These are phyloP conservation scores for Drosophila anomelani DNA, from an alignment of 2,888 invertebrate species.

Conservation along the genomic window DNA sequence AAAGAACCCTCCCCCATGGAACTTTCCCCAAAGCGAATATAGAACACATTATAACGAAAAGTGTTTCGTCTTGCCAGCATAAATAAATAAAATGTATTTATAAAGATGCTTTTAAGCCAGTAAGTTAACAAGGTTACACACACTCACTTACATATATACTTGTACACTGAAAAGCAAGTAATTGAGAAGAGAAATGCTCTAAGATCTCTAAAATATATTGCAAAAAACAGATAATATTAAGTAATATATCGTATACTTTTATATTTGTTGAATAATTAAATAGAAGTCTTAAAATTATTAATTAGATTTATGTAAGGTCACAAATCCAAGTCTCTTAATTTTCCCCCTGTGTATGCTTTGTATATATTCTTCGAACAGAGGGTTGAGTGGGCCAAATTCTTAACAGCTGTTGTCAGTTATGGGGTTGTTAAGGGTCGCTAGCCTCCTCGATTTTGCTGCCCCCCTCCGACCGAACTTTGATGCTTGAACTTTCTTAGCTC, in stretches of 20 bases:
- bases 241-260: not conserved
- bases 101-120: slow-evolving; percentile 81
- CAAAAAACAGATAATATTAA: not conserved
- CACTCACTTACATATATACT: slow-evolving; percentile 1
- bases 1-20: slow-evolving; percentile 27
- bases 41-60: slow-evolving; percentile 71
- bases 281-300: not conserved
- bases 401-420: slow-evolving; percentile 79
- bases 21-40: slow-evolving; percentile 36
- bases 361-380: slow-evolving; percentile 14
- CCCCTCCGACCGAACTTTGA: slow-evolving; percentile 27
- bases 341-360: not conserved
- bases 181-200: not conserved
- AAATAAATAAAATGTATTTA: slow-evolving; percentile 81
- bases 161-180: not conserved
- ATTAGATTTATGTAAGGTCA: not conserved
- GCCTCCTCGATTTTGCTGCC: slow-evolving; percentile 27
- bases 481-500: slow-evolving; percentile 44
- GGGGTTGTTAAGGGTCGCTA: slow-evolving; percentile 70
- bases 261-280: too few species aligned
- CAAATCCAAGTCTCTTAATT: not conserved
- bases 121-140: slow-evolving; percentile 75
- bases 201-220: not conserved
- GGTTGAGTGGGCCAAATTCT: slow-evolving; percentile 55
- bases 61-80: slow-evolving; percentile 75